Evolutionary conservation across 2,888 invertebrate species (phyloP).

Genomic region (Harmothoe impar): DNA sequence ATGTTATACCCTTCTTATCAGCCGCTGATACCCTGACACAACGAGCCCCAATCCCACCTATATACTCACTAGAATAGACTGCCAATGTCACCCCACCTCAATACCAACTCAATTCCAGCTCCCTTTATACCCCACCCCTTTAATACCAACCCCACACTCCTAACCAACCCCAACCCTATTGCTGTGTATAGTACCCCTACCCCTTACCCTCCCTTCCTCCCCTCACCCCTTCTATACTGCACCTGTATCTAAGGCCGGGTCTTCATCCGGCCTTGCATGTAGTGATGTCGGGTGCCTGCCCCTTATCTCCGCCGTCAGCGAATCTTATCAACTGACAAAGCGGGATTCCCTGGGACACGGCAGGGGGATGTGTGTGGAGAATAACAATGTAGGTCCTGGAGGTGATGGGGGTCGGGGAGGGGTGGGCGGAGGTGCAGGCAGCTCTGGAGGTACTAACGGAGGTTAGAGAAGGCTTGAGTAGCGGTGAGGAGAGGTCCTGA

Average conservation of each 20-base stretch:
- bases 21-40: too few relatives aligned
- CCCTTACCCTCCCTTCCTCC: background rate
- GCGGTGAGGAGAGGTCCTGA: background rate
- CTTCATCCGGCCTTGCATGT: background rate
- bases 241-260: background rate
- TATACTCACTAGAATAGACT: too few relatives aligned
- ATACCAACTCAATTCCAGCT: too few relatives aligned
- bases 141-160: too few relatives aligned
- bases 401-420: slow-evolving; percentile 4
- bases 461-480: background rate
- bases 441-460: background rate
- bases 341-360: slow-evolving; percentile 5
- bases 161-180: background rate
- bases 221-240: background rate
- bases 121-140: too few relatives aligned
- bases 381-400: slow-evolving; percentile 15
- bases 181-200: too few relatives aligned
- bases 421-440: background rate
- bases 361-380: background rate
- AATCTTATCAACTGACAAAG: slow-evolving; percentile 57
- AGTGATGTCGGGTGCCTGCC: slow-evolving; percentile 15
- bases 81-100: too few relatives aligned
- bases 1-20: too few relatives aligned
- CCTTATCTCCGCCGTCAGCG: slow-evolving; percentile 46
- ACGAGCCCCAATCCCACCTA: too few relatives aligned